Base-by-base conservation (phyloP, 2,888 invertebrate species). In the Aricia artaxerxes region DNA sequence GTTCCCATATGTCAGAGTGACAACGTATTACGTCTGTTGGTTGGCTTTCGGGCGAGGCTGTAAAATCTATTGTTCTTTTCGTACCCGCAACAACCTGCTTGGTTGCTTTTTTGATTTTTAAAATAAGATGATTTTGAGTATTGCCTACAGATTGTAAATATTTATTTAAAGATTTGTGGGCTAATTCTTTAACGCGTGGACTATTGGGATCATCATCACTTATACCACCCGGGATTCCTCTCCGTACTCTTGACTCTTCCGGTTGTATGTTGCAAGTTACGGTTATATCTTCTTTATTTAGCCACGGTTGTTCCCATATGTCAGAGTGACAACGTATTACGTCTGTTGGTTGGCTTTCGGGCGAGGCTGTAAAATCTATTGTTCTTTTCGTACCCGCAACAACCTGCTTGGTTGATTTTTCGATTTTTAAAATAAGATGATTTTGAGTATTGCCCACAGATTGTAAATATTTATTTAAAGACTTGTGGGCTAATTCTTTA, bases 221-320 rank as follows among this genome's bases (percentile, higher is more conserved):
- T 77, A 24, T 7, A n/a, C 73, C 73, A n/a, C 73, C 73, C 24
- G 11, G 2, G 49, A 49, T 4, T 38, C 4, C 44, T 73, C n/a
- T 73, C 13, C 38, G 35, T 11, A 44, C 13, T 73, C 73, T 73
- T n/a, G 73, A 44, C 9, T 4, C n/a, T 38, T 73, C 5, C 44
- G 2, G 84, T 53, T 85, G 4, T 85, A 85, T 88, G 44, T 86
- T 84, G 82, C 94, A 91, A n/a, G 84, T 83, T 1, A 93, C 88
- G 61, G 87, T 83, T 79, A 89, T 87, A n/a, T 89, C 86, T 75
- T 90, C 89, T 1, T 81, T 81, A 60, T 90, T 88, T 13, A 94
- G 53, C 95, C 96, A 96, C 4, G 95, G 92, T 73, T 89, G 91
- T 61, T 93, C 90, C 95, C 95, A 95, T 69, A 95, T 90, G 11